Evolutionary conservation across 2,888 invertebrate species (phyloP).

Genomic region (Harpagoxenus sublaevis): DNA sequence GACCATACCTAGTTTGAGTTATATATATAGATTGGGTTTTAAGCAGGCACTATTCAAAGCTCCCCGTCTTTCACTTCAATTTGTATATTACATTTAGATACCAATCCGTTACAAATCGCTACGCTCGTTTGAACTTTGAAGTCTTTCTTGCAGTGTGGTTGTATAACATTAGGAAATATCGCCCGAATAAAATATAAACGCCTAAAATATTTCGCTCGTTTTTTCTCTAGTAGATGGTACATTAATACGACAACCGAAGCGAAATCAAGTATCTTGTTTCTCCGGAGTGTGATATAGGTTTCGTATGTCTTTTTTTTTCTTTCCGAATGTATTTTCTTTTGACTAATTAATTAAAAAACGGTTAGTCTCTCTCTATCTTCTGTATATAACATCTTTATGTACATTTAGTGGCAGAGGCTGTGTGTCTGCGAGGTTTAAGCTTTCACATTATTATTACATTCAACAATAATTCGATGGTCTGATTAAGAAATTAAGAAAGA

Average conservation of each 20-base stretch:
- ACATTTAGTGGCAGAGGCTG: slow-evolving; percentile 80
- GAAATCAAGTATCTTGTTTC: slow-evolving; percentile 9
- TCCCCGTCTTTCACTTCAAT: slow-evolving; percentile 77
- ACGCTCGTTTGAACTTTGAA: slow-evolving; percentile 66
- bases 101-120: slow-evolving; percentile 70
- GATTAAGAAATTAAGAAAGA: slow-evolving; percentile 76
- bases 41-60: slow-evolving; percentile 86
- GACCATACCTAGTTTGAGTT: slow-evolving; percentile 73
- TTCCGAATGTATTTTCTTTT: slow-evolving; percentile 59
- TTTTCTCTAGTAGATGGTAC: slow-evolving; percentile 1
- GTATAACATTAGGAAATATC: slow-evolving; percentile 59
- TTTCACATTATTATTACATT: slow-evolving; percentile 77
- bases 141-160: slow-evolving; percentile 62
- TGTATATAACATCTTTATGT: slow-evolving; percentile 76
- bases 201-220: slow-evolving; percentile 17
- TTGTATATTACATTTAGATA: slow-evolving; percentile 71
- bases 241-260: slow-evolving; percentile 32
- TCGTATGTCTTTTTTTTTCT: background rate
- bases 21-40: slow-evolving; percentile 73
- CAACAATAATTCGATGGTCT: slow-evolving; percentile 77
- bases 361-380: slow-evolving; percentile 62
- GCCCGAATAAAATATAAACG: slow-evolving; percentile 54
- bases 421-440: slow-evolving; percentile 81
- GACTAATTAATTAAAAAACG: slow-evolving; percentile 73
- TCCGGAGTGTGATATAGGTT: slow-evolving; percentile 16